Percentiles rank a stretch among this genome's conserved stretches.
Evolutionary conservation across 1,140 invertebrate species (phyloP).

Genomic region (Pseudomyrmex concolor): DNA sequence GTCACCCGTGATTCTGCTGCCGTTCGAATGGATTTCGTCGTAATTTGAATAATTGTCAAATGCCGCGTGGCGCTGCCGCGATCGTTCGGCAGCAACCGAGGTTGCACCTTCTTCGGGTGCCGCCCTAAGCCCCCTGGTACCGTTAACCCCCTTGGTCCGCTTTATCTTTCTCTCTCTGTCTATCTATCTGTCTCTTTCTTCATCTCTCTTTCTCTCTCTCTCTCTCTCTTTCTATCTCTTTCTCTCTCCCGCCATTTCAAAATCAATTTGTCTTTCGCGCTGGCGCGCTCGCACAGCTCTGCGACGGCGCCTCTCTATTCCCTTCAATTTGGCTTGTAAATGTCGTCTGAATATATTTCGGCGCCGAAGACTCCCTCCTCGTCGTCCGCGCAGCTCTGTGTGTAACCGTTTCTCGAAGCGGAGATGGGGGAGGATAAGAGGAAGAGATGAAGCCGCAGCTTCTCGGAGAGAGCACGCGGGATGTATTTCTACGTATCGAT

Average conservation of each 20-base stretch:
- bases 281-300: constrained; percentile 64
- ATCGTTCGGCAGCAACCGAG: constrained; percentile 53
- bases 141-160: background rate
- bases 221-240: constrained; percentile 49
- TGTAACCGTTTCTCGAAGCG: constrained; percentile 61
- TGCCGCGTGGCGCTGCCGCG: constrained; percentile 62
- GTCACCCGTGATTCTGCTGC: constrained; percentile 26
- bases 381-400: constrained; percentile 26
- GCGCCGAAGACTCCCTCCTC: background rate
- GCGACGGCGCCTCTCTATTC: constrained; percentile 75
- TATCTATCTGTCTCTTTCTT: background rate
- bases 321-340: constrained; percentile 84
- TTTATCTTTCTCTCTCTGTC: background rate
- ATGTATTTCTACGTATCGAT: constrained; percentile 62
- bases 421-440: too few relatives aligned
- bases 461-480: constrained; percentile 24
- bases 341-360: constrained; percentile 81
- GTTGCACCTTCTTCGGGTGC: constrained; percentile 34
- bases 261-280: constrained; percentile 82
- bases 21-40: constrained; percentile 58
- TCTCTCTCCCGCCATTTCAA: constrained; percentile 77
- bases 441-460: constrained; percentile 19
- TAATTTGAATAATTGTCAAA: constrained; percentile 81
- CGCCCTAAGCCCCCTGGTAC: constrained; percentile 12
- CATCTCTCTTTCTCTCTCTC: constrained; percentile 2